Evolutionary conservation across 2,888 invertebrate species (phyloP).

Genomic region (Odontomyia ornata): DNA sequence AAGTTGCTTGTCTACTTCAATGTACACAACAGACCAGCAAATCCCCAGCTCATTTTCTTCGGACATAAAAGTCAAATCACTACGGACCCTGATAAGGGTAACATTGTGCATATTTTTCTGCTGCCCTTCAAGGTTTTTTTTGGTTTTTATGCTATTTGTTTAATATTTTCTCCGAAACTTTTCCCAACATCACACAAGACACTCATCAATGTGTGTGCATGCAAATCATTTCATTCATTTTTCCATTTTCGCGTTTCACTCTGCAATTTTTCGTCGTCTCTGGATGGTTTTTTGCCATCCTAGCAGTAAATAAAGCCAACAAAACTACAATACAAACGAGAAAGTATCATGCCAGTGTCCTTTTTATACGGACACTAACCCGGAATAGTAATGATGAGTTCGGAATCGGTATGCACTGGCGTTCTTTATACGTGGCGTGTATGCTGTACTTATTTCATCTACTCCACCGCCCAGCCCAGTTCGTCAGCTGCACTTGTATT

Average conservation of each 20-base stretch:
- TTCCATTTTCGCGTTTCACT: slow-evolving; percentile 1
- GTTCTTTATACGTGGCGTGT: not conserved
- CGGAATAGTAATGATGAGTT: slow-evolving; percentile 15
- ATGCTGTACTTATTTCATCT: too few species aligned
- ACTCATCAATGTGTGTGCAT: slow-evolving; percentile 11
- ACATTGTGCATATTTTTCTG: too few species aligned
- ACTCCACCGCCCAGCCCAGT: too few species aligned
- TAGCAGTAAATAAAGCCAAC: not conserved
- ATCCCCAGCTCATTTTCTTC: too few species aligned
- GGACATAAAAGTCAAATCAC: too few species aligned
- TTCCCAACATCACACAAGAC: not conserved
- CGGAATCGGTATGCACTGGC: not conserved
- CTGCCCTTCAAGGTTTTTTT: too few species aligned
- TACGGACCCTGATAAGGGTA: too few species aligned
- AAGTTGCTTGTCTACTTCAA: too few species aligned
- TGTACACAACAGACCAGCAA: too few species aligned
- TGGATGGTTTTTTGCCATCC: not conserved
- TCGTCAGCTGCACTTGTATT: not conserved
- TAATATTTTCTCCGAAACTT: not conserved
- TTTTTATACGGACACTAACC: slow-evolving; percentile 45
- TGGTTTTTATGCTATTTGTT: too few species aligned
- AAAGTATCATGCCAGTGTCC: slow-evolving; percentile 34
- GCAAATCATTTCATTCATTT: slow-evolving; percentile 23
- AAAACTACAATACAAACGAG: not conserved
- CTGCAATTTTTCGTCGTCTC: not conserved